Conservation (phyloP, 1,140 invertebrate genomes). For the Ridgeia piscesae region DNA sequence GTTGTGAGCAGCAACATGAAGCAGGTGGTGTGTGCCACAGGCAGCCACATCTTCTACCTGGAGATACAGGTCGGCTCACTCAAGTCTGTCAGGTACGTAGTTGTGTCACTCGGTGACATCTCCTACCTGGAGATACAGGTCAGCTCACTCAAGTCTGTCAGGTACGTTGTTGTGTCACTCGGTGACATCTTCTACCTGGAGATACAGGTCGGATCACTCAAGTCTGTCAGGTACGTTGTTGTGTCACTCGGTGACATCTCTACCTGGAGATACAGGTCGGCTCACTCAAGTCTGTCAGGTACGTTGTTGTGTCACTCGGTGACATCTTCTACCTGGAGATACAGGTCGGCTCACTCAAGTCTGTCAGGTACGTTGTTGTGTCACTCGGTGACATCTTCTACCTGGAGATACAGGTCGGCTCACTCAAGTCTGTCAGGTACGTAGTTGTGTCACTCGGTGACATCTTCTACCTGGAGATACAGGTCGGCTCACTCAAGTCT, state of each 20-base stretch:
- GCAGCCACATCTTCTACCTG: constrained; percentile 86
- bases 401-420: constrained; percentile 73
- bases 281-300: constrained; percentile 55
- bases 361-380: constrained; percentile 50
- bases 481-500: constrained; percentile 60
- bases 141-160: constrained; percentile 58
- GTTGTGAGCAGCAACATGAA: constrained; percentile 81
- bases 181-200: constrained; percentile 88
- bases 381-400: constrained; percentile 91
- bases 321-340: constrained; percentile 89
- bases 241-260: too few relatives aligned
- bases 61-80: constrained; percentile 70
- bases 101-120: too few relatives aligned
- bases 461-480: constrained; percentile 86
- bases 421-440: constrained; percentile 54
- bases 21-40: constrained; percentile 87
- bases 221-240: constrained; percentile 48
- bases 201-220: constrained; percentile 66
- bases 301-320: too few relatives aligned
- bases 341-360: constrained; percentile 60
- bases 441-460: too few relatives aligned
- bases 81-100: constrained; percentile 47
- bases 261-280: constrained; percentile 79
- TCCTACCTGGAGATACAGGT: constrained; percentile 83
- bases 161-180: too few relatives aligned